Evolutionary conservation across 2,888 invertebrate species (phyloP), one percentile per base, ranked within the genome.

Genomic region (Cryptocheilus praepositus): DNA sequence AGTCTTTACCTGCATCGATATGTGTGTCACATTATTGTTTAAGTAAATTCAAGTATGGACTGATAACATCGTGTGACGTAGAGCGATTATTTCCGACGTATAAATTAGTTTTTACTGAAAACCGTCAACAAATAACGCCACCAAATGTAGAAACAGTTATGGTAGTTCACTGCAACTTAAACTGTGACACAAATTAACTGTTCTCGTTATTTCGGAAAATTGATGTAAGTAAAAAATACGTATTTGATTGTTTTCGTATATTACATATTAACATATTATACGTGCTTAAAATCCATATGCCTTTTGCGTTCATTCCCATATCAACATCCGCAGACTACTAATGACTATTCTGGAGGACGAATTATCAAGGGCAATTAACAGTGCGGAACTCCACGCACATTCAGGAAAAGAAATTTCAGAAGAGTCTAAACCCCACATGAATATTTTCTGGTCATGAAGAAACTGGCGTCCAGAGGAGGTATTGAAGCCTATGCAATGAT

Each of bases 401-500:
- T 25, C 5, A 5, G 3, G 25, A 25, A 25, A 25, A 25, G 25
- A 5, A 25, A 25, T 2, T 3, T 25, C 3, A 25, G 5, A 25
- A 25, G 25, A 5, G 25, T 3, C 25, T 2, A 25, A 25, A 25
- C 25, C 25, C 3, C 5, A 25, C 25, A 25, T 2, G 25, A 75
- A 36, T 45, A 55, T 11, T 15, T 62, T 16, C 44, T 70, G 73
- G 52, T n/a, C n/a, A n/a, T n/a, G n/a, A n/a, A n/a, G n/a, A n/a
- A n/a, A n/a, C 36, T 74, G 13, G 71, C 73, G 5, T 52, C 55
- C 5, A 16, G 70, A 45, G 52, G 64, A 8, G 19, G 43, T n/a
- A 51, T 74, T 0, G 73, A 77, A 1, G 58, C 51, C 2, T 54
- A 64, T 3, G 61, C 61, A 15, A 15, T 72, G 3, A 67, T 70